Evolutionary conservation across 2,797 vertebrate species (phyloP).

Genomic region (Natrix natrix): DNA sequence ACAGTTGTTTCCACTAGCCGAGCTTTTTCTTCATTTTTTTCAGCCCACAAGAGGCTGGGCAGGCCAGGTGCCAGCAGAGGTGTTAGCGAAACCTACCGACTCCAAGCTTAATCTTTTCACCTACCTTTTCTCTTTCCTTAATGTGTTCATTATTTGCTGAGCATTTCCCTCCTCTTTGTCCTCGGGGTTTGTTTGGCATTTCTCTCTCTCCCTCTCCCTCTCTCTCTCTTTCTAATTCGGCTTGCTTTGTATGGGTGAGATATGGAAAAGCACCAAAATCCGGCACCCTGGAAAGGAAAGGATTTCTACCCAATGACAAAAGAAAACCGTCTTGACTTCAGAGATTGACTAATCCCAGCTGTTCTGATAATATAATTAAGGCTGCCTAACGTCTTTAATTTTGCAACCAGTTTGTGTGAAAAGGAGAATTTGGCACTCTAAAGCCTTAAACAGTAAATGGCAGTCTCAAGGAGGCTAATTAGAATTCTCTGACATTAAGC

Average conservation of each 20-base stretch:
- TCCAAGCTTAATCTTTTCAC: slow-evolving; percentile 83
- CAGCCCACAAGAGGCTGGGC: slow-evolving; percentile 70
- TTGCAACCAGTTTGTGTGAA: slow-evolving; percentile 88
- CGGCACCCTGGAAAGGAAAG: slow-evolving; percentile 86
- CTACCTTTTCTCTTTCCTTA: slow-evolving; percentile 82
- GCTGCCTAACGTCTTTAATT: slow-evolving; percentile 99
- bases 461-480: slow-evolving; percentile 96
- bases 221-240: slow-evolving; percentile 79
- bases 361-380: slow-evolving; percentile 99
- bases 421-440: slow-evolving; percentile 85
- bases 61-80: slow-evolving; percentile 77
- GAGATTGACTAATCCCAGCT: slow-evolving; percentile 99
- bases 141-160: slow-evolving; percentile 92
- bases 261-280: slow-evolving; percentile 91
- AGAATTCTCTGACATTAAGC: slow-evolving; percentile 99
- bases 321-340: slow-evolving; percentile 97
- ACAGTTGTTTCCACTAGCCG: slow-evolving; percentile 67
- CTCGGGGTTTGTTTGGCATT: slow-evolving; percentile 66
- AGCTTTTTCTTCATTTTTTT: slow-evolving; percentile 58
- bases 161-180: slow-evolving; percentile 87
- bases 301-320: slow-evolving; percentile 93
- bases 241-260: slow-evolving; percentile 93
- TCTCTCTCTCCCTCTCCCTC: neutral
- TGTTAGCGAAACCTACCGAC: slow-evolving; percentile 77
- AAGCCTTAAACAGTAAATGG: slow-evolving; percentile 89